These are phyloP conservation scores for Loris lydekkerianus DNA, from an alignment of 2,797 vertebrate genomes.

Conservation along the genomic window DNA sequence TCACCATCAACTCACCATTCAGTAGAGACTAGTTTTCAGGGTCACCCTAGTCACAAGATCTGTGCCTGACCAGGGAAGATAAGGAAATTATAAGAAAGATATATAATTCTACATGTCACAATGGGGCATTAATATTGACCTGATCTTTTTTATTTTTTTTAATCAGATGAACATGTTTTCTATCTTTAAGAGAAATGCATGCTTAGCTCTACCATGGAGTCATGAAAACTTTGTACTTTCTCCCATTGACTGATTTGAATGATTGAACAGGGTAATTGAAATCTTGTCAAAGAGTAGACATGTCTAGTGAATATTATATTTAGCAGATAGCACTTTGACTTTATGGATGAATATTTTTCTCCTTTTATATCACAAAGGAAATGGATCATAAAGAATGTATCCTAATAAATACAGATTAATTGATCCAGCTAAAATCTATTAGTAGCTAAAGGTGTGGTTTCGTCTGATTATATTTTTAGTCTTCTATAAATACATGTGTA, in stretches of 20 bases:
- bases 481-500: background rate
- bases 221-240: background rate
- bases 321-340: background rate
- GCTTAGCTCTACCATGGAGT: background rate
- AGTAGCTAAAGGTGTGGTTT: background rate
- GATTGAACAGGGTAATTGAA: background rate
- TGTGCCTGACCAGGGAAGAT: constrained; percentile 40
- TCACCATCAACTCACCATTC: constrained; percentile 55
- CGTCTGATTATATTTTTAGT: background rate
- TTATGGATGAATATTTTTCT: background rate
- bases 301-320: background rate
- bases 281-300: background rate
- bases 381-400: background rate
- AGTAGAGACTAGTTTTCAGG: background rate
- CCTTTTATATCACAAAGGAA: background rate
- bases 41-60: background rate
- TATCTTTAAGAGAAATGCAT: constrained; percentile 27
- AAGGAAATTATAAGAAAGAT: constrained; percentile 9
- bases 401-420: constrained; percentile 1
- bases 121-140: constrained; percentile 40
- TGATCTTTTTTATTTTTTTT: background rate
- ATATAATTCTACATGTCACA: constrained; percentile 24
- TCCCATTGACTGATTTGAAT: background rate
- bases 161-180: constrained; percentile 1
- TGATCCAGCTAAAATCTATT: background rate